These are phyloP conservation scores for Tupaia tana DNA, from an alignment of 2,113 vertebrate genomes.

Conservation along the genomic window DNA sequence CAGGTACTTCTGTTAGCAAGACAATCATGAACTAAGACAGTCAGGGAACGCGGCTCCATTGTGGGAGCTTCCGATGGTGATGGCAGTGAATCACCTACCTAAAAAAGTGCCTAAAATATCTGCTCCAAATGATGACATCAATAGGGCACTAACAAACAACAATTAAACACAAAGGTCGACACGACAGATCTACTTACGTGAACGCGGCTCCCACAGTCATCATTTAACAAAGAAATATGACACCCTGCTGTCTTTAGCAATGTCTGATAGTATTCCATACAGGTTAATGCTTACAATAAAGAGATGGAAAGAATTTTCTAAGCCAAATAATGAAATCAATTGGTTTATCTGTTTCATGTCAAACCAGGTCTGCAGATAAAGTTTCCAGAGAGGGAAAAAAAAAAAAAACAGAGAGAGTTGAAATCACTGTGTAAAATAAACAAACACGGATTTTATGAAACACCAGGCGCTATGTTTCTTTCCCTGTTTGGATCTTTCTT, in stretches of 20 bases:
- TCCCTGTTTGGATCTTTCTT: neutral
- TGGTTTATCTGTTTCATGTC: neutral
- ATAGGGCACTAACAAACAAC: neutral
- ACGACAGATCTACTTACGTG: neutral
- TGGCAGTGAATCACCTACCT: neutral
- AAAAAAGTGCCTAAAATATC: neutral
- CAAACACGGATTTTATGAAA: neutral
- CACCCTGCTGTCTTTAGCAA: neutral
- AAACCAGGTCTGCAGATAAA: neutral
- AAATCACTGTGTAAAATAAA: neutral
- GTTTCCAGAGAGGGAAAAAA: neutral
- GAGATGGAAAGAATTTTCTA: neutral
- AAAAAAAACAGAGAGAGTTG: neutral
- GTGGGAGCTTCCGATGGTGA: neutral
- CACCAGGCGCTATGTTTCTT: neutral
- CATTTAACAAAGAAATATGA: neutral
- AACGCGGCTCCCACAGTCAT: accelerated
- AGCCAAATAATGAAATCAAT: neutral
- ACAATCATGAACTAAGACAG: too few relatives aligned
- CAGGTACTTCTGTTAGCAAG: too few relatives aligned
- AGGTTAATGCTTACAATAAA: neutral
- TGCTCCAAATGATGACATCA: neutral
- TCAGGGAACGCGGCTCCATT: neutral
- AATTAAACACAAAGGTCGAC: neutral
- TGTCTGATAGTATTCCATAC: neutral